phyloP scores from a whole-genome alignment of 2,888 invertebrate genomes.

The Isoperla grammatica region DNA sequence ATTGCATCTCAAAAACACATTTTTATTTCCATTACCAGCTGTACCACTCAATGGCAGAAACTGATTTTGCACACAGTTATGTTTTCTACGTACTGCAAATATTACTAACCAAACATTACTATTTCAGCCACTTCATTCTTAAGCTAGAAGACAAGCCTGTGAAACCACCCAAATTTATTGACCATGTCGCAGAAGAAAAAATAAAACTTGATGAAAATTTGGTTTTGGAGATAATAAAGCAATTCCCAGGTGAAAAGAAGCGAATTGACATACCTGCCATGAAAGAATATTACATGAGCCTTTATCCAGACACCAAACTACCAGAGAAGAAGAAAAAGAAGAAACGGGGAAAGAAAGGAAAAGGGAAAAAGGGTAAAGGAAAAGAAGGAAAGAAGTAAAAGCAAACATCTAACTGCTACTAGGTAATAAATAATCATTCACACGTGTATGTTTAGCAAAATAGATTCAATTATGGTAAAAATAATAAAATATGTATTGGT shows the following conservation, averaged over 20 bases:
- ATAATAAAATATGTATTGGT: too few relatives aligned
- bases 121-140: slow-evolving; percentile 27
- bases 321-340: slow-evolving; percentile 38
- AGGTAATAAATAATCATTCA: too few relatives aligned
- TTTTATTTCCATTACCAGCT: background rate
- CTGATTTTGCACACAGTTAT: background rate
- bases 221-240: slow-evolving; percentile 39
- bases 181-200: slow-evolving; percentile 38
- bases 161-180: slow-evolving; percentile 37
- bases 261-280: slow-evolving; percentile 40
- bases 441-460: too few relatives aligned
- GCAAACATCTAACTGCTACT: background rate
- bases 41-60: background rate
- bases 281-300: slow-evolving; percentile 42
- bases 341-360: slow-evolving; percentile 23
- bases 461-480: too few relatives aligned
- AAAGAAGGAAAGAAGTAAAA: slow-evolving; percentile 10
- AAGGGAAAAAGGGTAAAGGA: slow-evolving; percentile 16
- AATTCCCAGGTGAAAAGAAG: slow-evolving; percentile 40
- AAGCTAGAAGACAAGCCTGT: slow-evolving; percentile 32
- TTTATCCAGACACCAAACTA: slow-evolving; percentile 44
- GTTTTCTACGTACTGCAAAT: background rate
- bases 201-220: slow-evolving; percentile 41
- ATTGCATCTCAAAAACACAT: background rate
- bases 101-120: too few relatives aligned